Conservation (phyloP, 1,140 invertebrate species). For the Elymnias hypermnestra region DNA sequence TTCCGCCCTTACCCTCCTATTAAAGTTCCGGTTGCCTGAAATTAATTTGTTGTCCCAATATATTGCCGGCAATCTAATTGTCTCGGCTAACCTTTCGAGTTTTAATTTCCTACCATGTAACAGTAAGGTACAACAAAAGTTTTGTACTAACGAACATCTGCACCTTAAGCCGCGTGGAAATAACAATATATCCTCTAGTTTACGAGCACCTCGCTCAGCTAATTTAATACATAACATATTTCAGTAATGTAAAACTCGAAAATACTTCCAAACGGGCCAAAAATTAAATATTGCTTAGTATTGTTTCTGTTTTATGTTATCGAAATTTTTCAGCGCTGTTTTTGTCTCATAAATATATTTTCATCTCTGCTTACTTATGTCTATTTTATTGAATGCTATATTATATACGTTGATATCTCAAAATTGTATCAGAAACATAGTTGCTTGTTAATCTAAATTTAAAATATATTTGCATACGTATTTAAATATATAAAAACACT, state of each 20-base stretch:
- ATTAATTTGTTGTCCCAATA: constrained; percentile 47
- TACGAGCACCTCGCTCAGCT: constrained; percentile 4
- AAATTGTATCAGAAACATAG: no score
- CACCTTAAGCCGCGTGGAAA: constrained; percentile 9
- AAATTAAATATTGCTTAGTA: not conserved
- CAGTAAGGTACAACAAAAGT: constrained; percentile 12
- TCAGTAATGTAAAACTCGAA: not conserved
- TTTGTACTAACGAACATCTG: constrained; percentile 17
- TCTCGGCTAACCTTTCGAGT: constrained; percentile 27
- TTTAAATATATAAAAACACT: no score
- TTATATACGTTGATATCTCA: no score
- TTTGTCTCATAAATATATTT: no score
- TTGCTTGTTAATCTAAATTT: no score
- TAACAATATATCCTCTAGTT: constrained; percentile 6
- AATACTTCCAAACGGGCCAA: not conserved
- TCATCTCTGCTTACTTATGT: no score
- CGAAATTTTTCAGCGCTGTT: no score
- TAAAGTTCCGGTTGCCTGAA: constrained; percentile 37
- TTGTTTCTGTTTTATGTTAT: not conserved
- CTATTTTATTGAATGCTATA: no score
- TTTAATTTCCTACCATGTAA: constrained; percentile 19
- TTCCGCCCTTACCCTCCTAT: constrained; percentile 35
- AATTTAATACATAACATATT: constrained; percentile 1
- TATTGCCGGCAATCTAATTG: constrained; percentile 40
- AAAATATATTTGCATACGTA: no score